Evolutionary conservation across 2,797 vertebrate genomes (phyloP).

Genomic region (Pangasius macronema): DNA sequence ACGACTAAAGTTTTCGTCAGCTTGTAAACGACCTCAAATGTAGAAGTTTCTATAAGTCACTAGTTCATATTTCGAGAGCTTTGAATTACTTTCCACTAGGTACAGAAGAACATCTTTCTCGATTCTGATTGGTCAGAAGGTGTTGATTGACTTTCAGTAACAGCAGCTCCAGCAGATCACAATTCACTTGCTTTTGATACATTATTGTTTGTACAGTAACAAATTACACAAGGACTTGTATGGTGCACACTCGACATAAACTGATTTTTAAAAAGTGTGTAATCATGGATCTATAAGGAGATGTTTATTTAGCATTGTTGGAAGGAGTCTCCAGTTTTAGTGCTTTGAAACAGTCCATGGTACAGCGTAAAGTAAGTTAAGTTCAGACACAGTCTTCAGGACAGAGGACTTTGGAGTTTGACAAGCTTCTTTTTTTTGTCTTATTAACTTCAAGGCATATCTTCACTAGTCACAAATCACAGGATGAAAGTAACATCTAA

Average conservation of each 20-base stretch:
- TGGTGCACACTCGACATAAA: background rate
- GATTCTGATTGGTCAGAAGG: background rate
- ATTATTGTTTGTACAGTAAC: background rate
- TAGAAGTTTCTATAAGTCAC: too few species aligned
- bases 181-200: background rate
- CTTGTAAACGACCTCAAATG: too few species aligned
- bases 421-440: background rate
- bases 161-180: background rate
- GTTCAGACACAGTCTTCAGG: background rate
- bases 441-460: constrained; percentile 11
- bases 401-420: background rate
- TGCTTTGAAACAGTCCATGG: too few species aligned
- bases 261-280: background rate
- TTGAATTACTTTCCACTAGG: background rate
- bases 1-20: too few species aligned
- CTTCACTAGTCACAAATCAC: constrained; percentile 17
- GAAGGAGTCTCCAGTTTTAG: constrained; percentile 16
- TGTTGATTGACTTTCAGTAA: background rate
- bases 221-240: background rate
- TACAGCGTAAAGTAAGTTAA: background rate
- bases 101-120: background rate
- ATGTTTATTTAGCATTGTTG: background rate
- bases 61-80: background rate
- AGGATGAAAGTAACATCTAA: constrained; percentile 6
- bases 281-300: background rate